phyloP scores from a whole-genome alignment of 2,797 vertebrate species.

The Peromyscus nudipes region DNA sequence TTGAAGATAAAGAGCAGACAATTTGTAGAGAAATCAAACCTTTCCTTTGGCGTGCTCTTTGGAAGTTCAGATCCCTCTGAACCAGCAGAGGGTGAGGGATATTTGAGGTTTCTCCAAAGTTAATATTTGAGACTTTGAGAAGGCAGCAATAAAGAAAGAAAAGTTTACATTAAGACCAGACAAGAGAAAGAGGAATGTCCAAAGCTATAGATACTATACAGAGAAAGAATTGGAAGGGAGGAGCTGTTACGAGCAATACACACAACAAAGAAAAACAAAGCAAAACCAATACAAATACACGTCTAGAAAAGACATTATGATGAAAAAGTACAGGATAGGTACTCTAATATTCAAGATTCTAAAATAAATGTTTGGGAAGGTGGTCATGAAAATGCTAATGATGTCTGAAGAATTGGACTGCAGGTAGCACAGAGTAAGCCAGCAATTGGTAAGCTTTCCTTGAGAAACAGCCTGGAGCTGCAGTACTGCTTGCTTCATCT shows the following conservation, averaged over 20 bases:
- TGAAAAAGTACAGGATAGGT: not conserved
- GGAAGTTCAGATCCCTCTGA: not conserved
- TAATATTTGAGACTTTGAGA: not conserved
- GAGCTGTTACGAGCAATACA: not conserved
- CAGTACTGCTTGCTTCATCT: not conserved
- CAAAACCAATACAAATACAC: not conserved
- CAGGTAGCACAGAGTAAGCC: not conserved
- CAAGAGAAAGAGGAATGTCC: not conserved
- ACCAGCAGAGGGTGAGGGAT: not conserved
- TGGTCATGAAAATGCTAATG: not conserved
- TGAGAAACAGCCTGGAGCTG: not conserved
- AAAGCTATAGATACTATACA: not conserved
- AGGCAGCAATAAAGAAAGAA: not conserved
- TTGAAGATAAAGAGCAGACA: not conserved
- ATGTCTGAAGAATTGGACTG: slow-evolving; percentile 34
- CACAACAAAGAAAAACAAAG: not conserved
- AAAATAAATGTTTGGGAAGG: not conserved
- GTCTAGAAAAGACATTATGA: not conserved
- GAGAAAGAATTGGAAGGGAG: not conserved
- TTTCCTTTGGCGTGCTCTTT: not conserved
- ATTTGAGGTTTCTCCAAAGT: not conserved
- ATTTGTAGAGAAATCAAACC: not conserved
- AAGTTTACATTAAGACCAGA: not conserved
- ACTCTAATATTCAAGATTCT: not conserved
- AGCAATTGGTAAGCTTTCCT: not conserved